Evolutionary conservation across 2,797 vertebrate species (phyloP).

Genomic region (Thaleichthys pacificus): DNA sequence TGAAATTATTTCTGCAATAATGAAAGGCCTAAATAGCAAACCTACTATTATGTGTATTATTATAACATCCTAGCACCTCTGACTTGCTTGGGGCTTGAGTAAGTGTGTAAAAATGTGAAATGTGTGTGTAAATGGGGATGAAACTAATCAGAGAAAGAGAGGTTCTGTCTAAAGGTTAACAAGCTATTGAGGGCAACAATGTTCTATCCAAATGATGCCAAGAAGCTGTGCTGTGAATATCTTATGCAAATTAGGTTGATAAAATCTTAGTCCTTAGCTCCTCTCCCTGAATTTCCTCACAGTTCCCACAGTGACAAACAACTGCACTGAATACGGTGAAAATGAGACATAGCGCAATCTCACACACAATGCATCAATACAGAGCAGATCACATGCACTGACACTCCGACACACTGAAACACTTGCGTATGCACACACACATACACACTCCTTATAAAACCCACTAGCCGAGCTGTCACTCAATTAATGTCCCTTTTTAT

Average conservation of each 20-base stretch:
- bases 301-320: conserved; percentile 9
- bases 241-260: conserved; percentile 30
- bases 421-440: background rate
- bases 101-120: background rate
- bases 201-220: conserved; percentile 11
- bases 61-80: background rate
- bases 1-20: too few relatives aligned
- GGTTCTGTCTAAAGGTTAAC: background rate
- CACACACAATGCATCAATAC: background rate
- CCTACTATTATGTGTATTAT: background rate
- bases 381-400: background rate
- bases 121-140: background rate
- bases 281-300: conserved; percentile 12
- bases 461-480: conserved; percentile 56
- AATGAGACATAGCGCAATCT: conserved; percentile 3
- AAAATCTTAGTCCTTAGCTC: conserved; percentile 21
- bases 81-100: background rate
- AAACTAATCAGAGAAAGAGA: background rate
- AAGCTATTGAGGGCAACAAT: background rate
- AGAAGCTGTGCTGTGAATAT: conserved; percentile 28
- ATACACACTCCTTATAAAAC: conserved; percentile 38
- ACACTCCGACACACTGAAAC: conserved; percentile 10
- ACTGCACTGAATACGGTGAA: conserved; percentile 14
- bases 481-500: conserved; percentile 66
- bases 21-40: background rate